Conservation (phyloP, 1,140 invertebrate species). For the Leptinotarsa lineolata region DNA sequence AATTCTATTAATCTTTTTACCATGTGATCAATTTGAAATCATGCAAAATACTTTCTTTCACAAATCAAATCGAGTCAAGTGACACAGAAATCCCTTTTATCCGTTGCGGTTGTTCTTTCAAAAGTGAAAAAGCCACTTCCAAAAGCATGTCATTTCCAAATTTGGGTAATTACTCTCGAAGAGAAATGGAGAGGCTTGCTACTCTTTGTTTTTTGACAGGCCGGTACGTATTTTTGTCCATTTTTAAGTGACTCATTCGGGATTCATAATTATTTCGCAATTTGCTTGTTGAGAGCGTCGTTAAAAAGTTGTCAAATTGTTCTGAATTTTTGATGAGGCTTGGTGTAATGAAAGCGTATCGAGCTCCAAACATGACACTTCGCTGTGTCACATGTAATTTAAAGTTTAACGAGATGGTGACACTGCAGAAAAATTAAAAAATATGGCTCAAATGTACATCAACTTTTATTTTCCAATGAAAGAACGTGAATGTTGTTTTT, state of each 20-base stretch:
- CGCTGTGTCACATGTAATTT: too few relatives aligned
- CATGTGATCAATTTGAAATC: neutral
- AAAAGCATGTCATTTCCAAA: constrained; percentile 20
- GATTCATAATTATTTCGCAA: constrained; percentile 22
- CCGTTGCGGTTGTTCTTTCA: constrained; percentile 17
- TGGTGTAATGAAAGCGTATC: neutral
- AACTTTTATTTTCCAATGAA: too few relatives aligned
- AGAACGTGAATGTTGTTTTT: too few relatives aligned
- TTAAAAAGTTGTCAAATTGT: constrained; percentile 18
- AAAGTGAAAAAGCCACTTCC: constrained; percentile 9
- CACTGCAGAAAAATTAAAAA: too few relatives aligned
- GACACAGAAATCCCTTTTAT: neutral
- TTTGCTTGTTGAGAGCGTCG: constrained; percentile 11
- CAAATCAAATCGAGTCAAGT: neutral
- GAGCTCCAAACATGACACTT: neutral
- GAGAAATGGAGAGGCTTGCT: constrained; percentile 5
- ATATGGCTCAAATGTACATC: too few relatives aligned
- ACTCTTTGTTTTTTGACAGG: constrained; percentile 8
- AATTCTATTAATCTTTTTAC: neutral
- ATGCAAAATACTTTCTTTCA: neutral
- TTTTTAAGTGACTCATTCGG: constrained; percentile 22
- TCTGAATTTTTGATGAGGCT: constrained; percentile 4
- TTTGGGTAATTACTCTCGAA: constrained; percentile 22
- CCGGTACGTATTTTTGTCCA: constrained; percentile 7
- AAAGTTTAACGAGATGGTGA: too few relatives aligned